Evolutionary conservation across 2,888 invertebrate genomes (phyloP).

Genomic region (Thecocarcelia acutangulata): DNA sequence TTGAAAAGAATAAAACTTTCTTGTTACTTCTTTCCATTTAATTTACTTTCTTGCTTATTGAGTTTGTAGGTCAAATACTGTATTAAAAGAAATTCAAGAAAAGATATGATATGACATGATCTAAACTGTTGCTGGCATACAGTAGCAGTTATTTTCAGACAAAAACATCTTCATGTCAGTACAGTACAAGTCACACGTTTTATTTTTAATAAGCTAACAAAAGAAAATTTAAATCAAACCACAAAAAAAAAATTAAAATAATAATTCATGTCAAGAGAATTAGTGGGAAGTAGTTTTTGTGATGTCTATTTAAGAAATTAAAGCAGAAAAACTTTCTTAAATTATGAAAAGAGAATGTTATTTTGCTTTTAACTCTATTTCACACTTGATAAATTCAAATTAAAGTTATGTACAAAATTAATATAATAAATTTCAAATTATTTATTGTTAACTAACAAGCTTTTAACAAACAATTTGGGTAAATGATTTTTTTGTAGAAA

Average conservation of each 20-base stretch:
- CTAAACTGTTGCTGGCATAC: background rate
- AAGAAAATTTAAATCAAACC: slow-evolving; percentile 24
- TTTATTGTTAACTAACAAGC: slow-evolving; percentile 9
- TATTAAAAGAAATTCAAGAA: slow-evolving; percentile 6
- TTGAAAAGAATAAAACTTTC: background rate
- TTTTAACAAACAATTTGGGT: background rate
- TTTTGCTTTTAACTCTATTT: slow-evolving; percentile 42
- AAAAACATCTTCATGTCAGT: slow-evolving; percentile 31
- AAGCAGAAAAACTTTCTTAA: slow-evolving; percentile 3
- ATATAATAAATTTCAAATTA: slow-evolving; percentile 41
- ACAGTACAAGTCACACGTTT: slow-evolving; percentile 35
- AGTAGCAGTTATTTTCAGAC: slow-evolving; percentile 7
- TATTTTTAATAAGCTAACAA: slow-evolving; percentile 42
- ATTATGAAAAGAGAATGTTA: background rate
- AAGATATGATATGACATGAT: background rate
- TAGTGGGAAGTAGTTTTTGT: slow-evolving; percentile 19
- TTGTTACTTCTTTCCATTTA: background rate
- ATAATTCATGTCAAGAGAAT: slow-evolving; percentile 50
- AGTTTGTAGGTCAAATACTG: slow-evolving; percentile 45
- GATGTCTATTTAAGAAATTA: slow-evolving; percentile 7
- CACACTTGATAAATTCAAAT: slow-evolving; percentile 46
- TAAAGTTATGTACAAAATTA: slow-evolving; percentile 10
- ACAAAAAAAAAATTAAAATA: background rate
- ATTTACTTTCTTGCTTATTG: slow-evolving; percentile 25
- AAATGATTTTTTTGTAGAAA: background rate